Conservation (phyloP, 2,888 invertebrate species). For the Sepioteuthis lessoniana region DNA sequence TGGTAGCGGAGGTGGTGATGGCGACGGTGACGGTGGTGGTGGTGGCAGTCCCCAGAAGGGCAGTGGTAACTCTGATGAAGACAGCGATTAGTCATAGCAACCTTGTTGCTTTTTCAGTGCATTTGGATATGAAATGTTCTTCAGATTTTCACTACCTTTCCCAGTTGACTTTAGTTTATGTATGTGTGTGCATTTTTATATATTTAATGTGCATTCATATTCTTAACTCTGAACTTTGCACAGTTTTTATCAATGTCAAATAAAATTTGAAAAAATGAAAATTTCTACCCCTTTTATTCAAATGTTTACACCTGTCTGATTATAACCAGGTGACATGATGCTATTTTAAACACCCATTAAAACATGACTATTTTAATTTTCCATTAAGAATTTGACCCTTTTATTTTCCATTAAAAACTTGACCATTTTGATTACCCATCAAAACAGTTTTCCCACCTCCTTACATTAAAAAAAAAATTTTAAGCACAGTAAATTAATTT, state of each 20-base stretch:
- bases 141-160: background rate
- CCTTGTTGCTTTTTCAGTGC: background rate
- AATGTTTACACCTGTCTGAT: too few relatives aligned
- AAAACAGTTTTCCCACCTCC: too few relatives aligned
- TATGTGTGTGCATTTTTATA: conserved; percentile 10
- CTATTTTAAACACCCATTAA: too few relatives aligned
- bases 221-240: background rate
- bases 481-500: too few relatives aligned
- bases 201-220: background rate
- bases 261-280: background rate
- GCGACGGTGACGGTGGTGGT: too few relatives aligned
- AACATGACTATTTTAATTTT: too few relatives aligned
- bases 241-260: background rate
- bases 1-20: background rate
- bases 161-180: background rate
- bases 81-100: background rate
- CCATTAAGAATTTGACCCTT: too few relatives aligned
- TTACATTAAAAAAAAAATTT: too few relatives aligned
- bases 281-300: background rate
- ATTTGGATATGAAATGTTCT: background rate
- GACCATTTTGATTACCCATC: too few relatives aligned
- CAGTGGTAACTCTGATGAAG: conserved; percentile 40
- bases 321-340: too few relatives aligned
- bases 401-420: too few relatives aligned
- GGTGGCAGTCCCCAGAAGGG: background rate